Evolutionary conservation across 2,113 vertebrate genomes (phyloP), one percentile per base, ranked within the genome.

Genomic region (Hippolais icterina): DNA sequence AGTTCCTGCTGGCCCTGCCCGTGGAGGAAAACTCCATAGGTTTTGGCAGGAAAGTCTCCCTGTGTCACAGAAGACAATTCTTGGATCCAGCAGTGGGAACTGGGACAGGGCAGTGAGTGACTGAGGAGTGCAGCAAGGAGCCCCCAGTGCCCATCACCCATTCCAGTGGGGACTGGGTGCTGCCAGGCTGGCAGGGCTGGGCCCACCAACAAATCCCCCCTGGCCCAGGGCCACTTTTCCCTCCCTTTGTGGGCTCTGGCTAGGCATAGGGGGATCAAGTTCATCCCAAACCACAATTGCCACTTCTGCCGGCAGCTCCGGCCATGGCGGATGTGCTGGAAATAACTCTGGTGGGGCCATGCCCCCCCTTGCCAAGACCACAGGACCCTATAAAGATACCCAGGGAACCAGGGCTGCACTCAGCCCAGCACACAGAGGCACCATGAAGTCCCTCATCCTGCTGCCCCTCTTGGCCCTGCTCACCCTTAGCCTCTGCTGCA

Each of bases 201-300:
- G 14, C 23, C n/a, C 71, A 28, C 10, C 49, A 18, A 7, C 7
- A 9, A 11, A 16, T 18, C 28, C 9, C n/a, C 15, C 1, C 20
- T 80, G 87, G 79, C 71, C 69, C 0, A 0, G 18, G 46, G 71
- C 68, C 15, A 3, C 1, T 1, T 11, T 59, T 42, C 35, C 83
- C 66, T 79, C 60, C 91, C 91, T 90, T 63, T 37, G 47, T 5
- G 74, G 74, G 83, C 39, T 49, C 57, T 13, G 50, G 31, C 47
- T 2, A 4, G 47, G 35, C 37, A 6, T 1, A 10, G 69, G 50
- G 46, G 66, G 8, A 60, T 28, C 37, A 3, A 21, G 21, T 65
- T 92, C 68, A 35, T 65, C 86, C 92, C 88, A 96, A 90, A 91
- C 97, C 98, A 92, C 97, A 97, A 85, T 86, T 91, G 92, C 92